Percentiles rank a stretch among this genome's conserved stretches.
Conservation (phyloP, 2,113 vertebrate species). For the Calypte anna region DNA sequence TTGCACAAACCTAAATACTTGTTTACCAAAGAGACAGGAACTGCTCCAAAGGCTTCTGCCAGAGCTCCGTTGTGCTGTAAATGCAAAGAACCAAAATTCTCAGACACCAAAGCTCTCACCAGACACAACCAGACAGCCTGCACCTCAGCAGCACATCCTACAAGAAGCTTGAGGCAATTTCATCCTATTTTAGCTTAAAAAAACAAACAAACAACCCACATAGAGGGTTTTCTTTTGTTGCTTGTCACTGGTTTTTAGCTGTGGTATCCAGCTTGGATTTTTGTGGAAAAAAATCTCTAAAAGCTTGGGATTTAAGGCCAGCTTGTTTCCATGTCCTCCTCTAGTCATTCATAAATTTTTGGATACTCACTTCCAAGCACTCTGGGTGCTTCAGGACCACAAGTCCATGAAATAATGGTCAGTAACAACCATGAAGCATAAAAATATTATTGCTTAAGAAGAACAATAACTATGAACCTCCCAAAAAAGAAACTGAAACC, state of each 20-base stretch:
- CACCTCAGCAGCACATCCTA: background rate
- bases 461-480: background rate
- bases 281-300: rapidly evolving
- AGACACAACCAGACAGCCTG: background rate
- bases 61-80: slow-evolving; percentile 77
- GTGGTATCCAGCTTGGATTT: background rate
- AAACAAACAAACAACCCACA: background rate
- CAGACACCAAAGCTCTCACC: slow-evolving; percentile 1
- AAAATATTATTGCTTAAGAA: background rate
- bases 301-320: background rate
- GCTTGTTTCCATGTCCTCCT: background rate
- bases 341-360: background rate
- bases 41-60: slow-evolving; percentile 73
- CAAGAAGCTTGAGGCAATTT: background rate
- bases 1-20: slow-evolving; percentile 71
- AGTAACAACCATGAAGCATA: background rate
- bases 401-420: background rate
- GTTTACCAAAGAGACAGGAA: slow-evolving; percentile 79
- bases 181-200: background rate
- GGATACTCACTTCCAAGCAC: background rate
- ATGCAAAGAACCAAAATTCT: slow-evolving; percentile 76
- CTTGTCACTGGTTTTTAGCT: background rate
- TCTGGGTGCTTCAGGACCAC: background rate
- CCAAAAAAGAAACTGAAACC: background rate
- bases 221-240: background rate